phyloP scores from a whole-genome alignment of 2,888 invertebrate species.

The Arenicola marina region DNA sequence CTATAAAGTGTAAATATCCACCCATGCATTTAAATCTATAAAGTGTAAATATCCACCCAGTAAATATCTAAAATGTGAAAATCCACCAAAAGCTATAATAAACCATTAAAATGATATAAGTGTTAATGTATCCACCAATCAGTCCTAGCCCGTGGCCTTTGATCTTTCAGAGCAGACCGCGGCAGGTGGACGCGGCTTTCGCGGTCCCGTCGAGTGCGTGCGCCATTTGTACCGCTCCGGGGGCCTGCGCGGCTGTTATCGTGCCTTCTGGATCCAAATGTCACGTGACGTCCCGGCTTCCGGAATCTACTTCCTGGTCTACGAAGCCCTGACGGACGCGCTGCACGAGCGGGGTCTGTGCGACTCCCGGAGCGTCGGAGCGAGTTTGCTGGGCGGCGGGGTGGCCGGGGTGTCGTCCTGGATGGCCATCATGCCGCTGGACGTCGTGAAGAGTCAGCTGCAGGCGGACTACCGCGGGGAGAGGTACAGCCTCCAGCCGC shows the following conservation, averaged over 20 bases:
- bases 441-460: conserved; percentile 76
- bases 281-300: conserved; percentile 1
- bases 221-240: not conserved
- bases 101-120: too few species aligned
- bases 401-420: conserved; percentile 69
- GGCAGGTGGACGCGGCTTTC: not conserved
- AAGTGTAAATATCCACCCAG: too few species aligned
- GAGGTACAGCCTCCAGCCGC: conserved; percentile 49
- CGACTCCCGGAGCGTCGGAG: conserved; percentile 53
- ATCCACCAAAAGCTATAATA: too few species aligned
- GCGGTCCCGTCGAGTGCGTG: not conserved
- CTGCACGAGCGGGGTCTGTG: not conserved
- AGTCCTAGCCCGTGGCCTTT: too few species aligned
- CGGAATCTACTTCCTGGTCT: conserved; percentile 1
- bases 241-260: not conserved
- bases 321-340: not conserved
- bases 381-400: conserved; percentile 58
- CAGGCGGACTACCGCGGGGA: conserved; percentile 72
- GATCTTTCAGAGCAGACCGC: too few species aligned
- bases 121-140: too few species aligned
- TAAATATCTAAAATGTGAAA: too few species aligned
- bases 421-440: conserved; percentile 73
- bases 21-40: too few species aligned
- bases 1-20: too few species aligned
- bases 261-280: not conserved